phyloP scores from a whole-genome alignment of 2,113 vertebrate genomes.

The Machaerirhynchus nigripectus region DNA sequence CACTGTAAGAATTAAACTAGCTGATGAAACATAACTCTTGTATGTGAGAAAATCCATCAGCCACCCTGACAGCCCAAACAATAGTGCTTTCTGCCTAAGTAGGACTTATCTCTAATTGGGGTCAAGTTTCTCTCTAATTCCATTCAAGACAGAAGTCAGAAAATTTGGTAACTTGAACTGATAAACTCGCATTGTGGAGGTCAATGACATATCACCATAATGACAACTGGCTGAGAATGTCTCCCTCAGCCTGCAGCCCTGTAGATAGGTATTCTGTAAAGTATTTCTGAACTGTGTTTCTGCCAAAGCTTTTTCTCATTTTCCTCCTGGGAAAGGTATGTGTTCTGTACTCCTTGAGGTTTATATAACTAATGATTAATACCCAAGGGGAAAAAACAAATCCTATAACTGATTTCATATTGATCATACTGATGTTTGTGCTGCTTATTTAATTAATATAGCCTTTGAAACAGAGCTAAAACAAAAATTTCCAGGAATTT shows the following conservation, averaged over 20 bases:
- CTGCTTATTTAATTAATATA: neutral
- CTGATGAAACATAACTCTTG: neutral
- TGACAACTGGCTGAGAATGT: conserved; percentile 7
- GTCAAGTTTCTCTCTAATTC: conserved; percentile 1
- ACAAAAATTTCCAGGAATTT: neutral
- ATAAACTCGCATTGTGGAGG: neutral
- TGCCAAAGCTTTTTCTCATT: neutral
- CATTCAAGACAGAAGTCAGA: neutral
- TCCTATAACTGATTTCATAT: neutral
- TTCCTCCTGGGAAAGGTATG: neutral
- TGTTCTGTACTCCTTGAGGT: neutral
- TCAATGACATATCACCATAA: neutral
- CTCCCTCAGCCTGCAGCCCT: neutral
- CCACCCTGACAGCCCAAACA: neutral
- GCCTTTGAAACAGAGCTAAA: neutral
- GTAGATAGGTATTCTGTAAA: neutral
- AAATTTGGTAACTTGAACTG: conserved; percentile 1
- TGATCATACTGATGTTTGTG: neutral
- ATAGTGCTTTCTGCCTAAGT: neutral
- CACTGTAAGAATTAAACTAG: neutral
- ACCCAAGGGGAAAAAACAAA: neutral
- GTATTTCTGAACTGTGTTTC: neutral
- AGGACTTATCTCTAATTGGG: neutral
- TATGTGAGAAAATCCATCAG: conserved; percentile 1
- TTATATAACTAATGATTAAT: neutral